Conservation (phyloP, 2,888 invertebrate genomes). For the Hydrotaea cyrtoneurina region DNA sequence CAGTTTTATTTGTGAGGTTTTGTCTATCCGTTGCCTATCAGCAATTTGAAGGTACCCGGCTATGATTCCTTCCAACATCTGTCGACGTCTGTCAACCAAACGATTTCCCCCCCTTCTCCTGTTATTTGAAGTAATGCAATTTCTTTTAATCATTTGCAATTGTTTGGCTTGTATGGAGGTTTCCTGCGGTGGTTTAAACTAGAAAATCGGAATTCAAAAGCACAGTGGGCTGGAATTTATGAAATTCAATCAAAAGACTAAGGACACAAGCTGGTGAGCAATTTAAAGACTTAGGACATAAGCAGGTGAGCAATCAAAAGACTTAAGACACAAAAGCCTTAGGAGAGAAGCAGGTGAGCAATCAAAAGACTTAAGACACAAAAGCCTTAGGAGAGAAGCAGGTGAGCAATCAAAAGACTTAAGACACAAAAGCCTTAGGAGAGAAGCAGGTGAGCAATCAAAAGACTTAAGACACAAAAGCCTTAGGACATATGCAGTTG, state of each 20-base stretch:
- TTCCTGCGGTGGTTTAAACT: not conserved
- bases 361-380: not conserved
- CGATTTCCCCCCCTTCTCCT: not conserved
- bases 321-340: not conserved
- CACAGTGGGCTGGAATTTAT: not conserved
- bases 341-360: no score
- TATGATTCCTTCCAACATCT: constrained; percentile 38
- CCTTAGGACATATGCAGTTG: no score
- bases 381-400: no score
- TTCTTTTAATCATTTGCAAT: constrained; percentile 51
- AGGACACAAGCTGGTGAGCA: no score
- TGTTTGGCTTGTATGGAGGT: constrained; percentile 9
- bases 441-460: no score
- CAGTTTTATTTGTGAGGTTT: not conserved
- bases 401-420: not conserved
- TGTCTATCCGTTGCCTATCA: not conserved
- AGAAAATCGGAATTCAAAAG: not conserved
- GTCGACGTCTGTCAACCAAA: constrained; percentile 51
- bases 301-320: no score
- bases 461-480: no score
- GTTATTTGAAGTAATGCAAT: constrained; percentile 52
- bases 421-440: no score
- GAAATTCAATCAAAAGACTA: not conserved
- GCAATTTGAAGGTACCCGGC: constrained; percentile 33
- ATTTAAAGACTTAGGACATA: no score